Evolutionary conservation across 2,113 vertebrate species (phyloP).

Genomic region (Zonotrichia leucophrys): DNA sequence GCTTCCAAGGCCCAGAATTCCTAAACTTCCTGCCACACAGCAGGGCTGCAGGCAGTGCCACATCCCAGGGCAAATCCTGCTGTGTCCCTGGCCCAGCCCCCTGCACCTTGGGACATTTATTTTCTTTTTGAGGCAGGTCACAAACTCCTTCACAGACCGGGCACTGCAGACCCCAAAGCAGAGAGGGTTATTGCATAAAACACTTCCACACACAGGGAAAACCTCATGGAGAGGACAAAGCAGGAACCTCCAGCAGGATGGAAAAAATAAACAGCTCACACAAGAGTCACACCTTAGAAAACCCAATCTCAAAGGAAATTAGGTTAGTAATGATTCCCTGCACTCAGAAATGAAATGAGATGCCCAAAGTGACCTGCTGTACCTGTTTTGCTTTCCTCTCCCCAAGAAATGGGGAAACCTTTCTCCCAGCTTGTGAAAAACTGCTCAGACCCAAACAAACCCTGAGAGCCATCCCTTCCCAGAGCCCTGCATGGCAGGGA

Average conservation of each 20-base stretch:
- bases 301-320: neutral
- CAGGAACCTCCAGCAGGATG: neutral
- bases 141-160: neutral
- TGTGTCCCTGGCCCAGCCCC: neutral
- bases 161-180: neutral
- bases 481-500: neutral
- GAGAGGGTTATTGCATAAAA: neutral
- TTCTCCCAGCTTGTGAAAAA: neutral
- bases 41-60: neutral
- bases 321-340: neutral
- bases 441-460: neutral
- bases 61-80: neutral
- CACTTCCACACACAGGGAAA: neutral
- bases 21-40: neutral
- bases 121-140: neutral
- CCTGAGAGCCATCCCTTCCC: rapidly evolving
- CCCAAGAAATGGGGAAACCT: neutral
- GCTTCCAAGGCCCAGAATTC: neutral
- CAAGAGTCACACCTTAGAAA: neutral
- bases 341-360: neutral
- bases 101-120: rapidly evolving
- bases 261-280: neutral
- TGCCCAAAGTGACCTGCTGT: neutral
- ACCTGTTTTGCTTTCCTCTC: neutral
- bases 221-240: neutral